phyloP scores from a whole-genome alignment of 2,797 vertebrate genomes.

The Salarias fasciatus region DNA sequence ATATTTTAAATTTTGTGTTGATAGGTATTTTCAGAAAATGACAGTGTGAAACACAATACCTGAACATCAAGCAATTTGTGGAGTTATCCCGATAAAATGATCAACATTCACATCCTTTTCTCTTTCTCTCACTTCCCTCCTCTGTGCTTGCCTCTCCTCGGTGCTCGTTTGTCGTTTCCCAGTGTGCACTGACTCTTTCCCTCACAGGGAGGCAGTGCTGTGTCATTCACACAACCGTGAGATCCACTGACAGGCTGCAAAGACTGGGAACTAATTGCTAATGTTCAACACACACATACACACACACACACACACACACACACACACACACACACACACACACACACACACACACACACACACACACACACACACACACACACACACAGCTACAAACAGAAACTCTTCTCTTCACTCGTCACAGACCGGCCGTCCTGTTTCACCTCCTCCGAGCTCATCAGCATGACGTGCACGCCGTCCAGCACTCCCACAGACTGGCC shows the following conservation, averaged over 20 bases:
- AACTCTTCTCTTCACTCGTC: conserved; percentile 53
- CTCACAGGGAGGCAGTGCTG: conserved; percentile 83
- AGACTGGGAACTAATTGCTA: conserved; percentile 47
- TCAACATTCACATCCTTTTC: background rate
- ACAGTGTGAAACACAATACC: background rate
- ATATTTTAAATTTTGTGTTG: background rate
- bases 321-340: conserved; percentile 33
- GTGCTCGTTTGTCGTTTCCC: conserved; percentile 27
- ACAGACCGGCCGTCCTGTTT: background rate
- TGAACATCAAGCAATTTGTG: background rate
- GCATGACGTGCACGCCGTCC: conserved; percentile 20
- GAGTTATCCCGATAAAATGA: conserved; percentile 1
- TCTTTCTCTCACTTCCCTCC: background rate
- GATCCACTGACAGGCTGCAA: conserved; percentile 20
- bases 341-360: conserved; percentile 36
- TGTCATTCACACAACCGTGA: conserved; percentile 55
- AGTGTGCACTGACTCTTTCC: conserved; percentile 63
- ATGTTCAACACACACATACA: conserved; percentile 40
- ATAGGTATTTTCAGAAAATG: background rate
- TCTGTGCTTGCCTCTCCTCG: background rate
- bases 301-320: too few relatives aligned
- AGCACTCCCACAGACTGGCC: conserved; percentile 7
- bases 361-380: conserved; percentile 36
- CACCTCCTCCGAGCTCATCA: conserved; percentile 20
- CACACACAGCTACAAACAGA: conserved; percentile 31